Conservation (phyloP, 2,113 vertebrate species). For the Garra rufa region DNA sequence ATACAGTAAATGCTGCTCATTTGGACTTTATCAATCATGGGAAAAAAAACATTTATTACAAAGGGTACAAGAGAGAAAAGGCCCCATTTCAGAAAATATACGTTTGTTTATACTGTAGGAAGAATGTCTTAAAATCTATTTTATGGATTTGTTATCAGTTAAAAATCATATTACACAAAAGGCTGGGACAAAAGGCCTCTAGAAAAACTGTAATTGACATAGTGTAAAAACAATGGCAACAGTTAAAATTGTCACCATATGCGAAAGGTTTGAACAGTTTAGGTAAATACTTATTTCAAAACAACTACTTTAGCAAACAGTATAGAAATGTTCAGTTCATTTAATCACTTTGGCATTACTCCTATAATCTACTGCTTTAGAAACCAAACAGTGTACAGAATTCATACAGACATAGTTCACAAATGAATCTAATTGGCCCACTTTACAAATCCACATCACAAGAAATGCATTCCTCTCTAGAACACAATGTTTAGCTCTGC, state of each 20-base stretch:
- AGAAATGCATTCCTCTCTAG: neutral
- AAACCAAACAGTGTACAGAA: neutral
- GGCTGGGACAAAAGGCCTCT: too few species aligned
- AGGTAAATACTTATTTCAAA: neutral
- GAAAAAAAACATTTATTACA: too few species aligned
- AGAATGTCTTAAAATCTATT: too few species aligned
- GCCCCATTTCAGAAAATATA: too few species aligned
- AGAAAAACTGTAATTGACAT: neutral
- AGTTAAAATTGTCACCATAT: neutral
- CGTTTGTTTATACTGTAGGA: too few species aligned
- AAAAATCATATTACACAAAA: too few species aligned
- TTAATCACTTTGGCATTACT: neutral
- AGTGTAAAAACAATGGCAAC: neutral
- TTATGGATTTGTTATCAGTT: too few species aligned
- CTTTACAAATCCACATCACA: neutral
- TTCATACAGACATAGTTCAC: neutral
- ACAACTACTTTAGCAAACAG: neutral
- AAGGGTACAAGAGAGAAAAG: too few species aligned
- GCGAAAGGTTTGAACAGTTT: too few species aligned
- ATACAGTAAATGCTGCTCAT: too few species aligned
- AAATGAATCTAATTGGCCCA: neutral
- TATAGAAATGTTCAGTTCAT: neutral
- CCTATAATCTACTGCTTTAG: neutral
- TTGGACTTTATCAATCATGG: too few species aligned
- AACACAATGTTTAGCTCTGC: neutral